These are phyloP conservation scores for Pipistrellus pipistrellus DNA, from an alignment of 2,797 vertebrate species.

Conservation along the genomic window DNA sequence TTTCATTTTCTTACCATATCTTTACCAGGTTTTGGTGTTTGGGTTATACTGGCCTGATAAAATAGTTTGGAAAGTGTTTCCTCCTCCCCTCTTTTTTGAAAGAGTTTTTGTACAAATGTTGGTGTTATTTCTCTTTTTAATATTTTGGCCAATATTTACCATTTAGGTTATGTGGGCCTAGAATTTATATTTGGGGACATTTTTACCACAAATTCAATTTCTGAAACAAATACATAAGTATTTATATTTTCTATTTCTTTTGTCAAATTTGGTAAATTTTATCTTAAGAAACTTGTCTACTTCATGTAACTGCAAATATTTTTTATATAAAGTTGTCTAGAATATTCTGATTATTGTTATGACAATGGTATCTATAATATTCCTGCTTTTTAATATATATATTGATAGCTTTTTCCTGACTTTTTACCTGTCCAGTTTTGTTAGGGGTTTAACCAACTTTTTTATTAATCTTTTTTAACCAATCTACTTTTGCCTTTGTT, in stretches of 20 bases:
- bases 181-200: background rate
- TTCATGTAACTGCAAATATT: background rate
- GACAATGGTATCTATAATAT: background rate
- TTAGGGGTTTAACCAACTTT: background rate
- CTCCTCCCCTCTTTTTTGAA: background rate
- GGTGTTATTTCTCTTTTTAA: slow-evolving; percentile 11
- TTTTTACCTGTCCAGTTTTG: background rate
- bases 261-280: background rate
- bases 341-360: background rate
- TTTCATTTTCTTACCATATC: slow-evolving; percentile 19
- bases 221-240: background rate
- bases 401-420: background rate
- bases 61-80: background rate
- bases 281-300: background rate
- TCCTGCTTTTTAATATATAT: too few relatives aligned
- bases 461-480: background rate
- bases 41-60: background rate
- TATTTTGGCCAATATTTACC: background rate
- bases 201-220: background rate
- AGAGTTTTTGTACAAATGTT: background rate
- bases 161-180: background rate
- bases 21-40: background rate
- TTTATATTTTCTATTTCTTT: slow-evolving; percentile 12
- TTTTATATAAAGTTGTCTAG: background rate
- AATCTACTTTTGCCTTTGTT: background rate